phyloP scores from a whole-genome alignment of 2,888 invertebrate species.

The Cataglyphis livida region DNA sequence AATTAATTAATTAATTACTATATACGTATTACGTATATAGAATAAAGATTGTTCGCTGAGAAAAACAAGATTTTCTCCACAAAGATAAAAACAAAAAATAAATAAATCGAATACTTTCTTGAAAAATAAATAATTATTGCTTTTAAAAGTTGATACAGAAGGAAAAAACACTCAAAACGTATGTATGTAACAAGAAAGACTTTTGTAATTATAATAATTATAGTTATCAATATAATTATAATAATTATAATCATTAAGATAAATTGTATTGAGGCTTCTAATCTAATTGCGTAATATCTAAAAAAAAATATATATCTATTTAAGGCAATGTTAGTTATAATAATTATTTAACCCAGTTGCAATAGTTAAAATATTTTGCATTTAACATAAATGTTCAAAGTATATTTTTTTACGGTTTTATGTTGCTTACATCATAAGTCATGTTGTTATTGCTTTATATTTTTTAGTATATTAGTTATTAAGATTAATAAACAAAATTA shows the following conservation, averaged over 20 bases:
- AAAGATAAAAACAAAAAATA: not conserved
- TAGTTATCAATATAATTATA: not conserved
- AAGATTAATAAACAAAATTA: not conserved
- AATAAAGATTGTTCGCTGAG: not conserved
- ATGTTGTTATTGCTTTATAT: not conserved
- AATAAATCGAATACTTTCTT: not conserved
- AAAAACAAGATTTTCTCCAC: not conserved
- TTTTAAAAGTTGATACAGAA: not conserved
- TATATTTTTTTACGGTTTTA: not conserved
- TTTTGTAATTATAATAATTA: not conserved
- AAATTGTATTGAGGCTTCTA: not conserved
- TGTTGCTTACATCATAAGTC: not conserved
- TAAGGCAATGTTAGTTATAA: not conserved
- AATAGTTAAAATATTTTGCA: not conserved
- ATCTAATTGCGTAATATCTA: not conserved
- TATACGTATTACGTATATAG: not conserved
- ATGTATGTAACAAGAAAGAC: not conserved
- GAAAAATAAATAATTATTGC: not conserved
- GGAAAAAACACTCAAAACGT: too few relatives aligned
- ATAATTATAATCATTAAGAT: not conserved
- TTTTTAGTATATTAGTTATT: not conserved
- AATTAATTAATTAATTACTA: not conserved
- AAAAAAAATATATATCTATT: slow-evolving; percentile 6
- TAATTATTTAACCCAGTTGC: not conserved
- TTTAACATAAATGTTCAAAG: not conserved